Conservation (phyloP, 2,888 invertebrate species). For the Pachydiplax longipennis region DNA sequence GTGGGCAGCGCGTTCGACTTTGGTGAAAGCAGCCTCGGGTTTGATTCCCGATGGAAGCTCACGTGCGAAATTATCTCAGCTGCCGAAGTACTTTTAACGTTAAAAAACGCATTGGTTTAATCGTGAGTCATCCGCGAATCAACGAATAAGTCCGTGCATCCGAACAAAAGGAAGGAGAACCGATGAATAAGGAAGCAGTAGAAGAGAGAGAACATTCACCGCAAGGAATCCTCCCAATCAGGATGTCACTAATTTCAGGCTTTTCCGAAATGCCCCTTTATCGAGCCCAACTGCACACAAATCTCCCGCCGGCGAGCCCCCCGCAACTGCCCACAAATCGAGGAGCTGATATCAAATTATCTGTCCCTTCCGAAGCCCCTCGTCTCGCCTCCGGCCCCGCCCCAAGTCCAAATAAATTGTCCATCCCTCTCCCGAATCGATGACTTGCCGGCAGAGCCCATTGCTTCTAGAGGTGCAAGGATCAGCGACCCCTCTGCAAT, state of each 20-base stretch:
- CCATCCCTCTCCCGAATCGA: neutral
- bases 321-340: neutral
- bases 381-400: neutral
- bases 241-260: neutral
- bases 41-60: no score
- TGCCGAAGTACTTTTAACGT: no score
- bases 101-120: no score
- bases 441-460: constrained; percentile 8
- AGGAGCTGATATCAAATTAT: neutral
- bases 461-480: constrained; percentile 6
- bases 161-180: no score
- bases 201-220: neutral
- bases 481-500: neutral
- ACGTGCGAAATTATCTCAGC: no score
- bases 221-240: neutral
- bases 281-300: neutral
- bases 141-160: no score
- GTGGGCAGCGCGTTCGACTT: no score
- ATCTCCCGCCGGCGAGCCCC: neutral
- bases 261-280: neutral
- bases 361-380: neutral
- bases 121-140: no score
- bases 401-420: neutral
- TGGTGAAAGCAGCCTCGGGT: no score
- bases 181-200: no score